Conservation (phyloP, 1,140 invertebrate species). For the Catajapyx aquilonaris region DNA sequence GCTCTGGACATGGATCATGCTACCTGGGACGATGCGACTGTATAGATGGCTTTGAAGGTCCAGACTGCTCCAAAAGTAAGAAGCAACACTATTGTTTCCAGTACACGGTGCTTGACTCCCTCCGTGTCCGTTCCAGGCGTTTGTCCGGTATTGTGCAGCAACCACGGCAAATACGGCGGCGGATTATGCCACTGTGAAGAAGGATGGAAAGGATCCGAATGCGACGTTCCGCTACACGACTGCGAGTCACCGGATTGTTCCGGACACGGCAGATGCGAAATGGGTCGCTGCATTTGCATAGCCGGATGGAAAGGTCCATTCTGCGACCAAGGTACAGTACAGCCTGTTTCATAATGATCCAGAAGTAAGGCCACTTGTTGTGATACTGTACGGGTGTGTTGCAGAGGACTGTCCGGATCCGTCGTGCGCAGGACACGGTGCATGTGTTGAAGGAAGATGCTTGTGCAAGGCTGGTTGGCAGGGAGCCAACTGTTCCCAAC, state of each 20-base stretch:
- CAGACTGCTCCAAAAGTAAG: conserved; percentile 81
- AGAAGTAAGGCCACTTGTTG: too few relatives aligned
- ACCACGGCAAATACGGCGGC: conserved; percentile 84
- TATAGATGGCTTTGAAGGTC: conserved; percentile 80
- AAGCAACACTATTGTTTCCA: neutral
- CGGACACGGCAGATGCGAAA: conserved; percentile 69
- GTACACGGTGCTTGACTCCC: conserved; percentile 8
- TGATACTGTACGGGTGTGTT: too few relatives aligned
- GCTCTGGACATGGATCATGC: conserved; percentile 83
- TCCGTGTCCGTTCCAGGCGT: conserved; percentile 41
- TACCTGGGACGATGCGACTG: conserved; percentile 87
- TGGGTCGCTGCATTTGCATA: conserved; percentile 72
- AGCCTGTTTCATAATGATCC: too few relatives aligned
- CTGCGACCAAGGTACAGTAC: conserved; percentile 55
- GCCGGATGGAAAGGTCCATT: conserved; percentile 70
- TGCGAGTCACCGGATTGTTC: conserved; percentile 84
- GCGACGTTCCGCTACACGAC: conserved; percentile 74
- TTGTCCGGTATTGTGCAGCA: conserved; percentile 93
- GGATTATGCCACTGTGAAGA: conserved; percentile 90
- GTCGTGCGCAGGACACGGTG: conserved; percentile 72
- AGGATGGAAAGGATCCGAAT: conserved; percentile 91
- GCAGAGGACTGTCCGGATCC: conserved; percentile 67
- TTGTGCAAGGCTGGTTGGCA: conserved; percentile 91
- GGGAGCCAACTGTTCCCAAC: conserved; percentile 64
- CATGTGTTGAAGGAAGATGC: conserved; percentile 79